Base-by-base conservation (phyloP, 2,113 vertebrate genomes). In the Poeciliopsis occidentalis region DNA sequence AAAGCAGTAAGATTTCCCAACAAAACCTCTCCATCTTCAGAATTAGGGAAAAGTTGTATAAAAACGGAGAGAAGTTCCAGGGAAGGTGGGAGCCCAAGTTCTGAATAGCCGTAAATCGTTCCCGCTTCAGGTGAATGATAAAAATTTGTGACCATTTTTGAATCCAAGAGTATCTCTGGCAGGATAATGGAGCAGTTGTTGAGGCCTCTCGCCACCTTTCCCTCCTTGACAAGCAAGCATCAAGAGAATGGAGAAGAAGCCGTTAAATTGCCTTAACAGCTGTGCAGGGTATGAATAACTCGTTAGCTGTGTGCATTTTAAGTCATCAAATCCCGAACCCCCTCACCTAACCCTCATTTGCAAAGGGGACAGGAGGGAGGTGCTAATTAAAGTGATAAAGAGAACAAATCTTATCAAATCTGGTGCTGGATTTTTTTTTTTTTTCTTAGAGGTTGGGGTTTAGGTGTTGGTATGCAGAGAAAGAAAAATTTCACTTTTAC, bases 371-470 rank as follows among this genome's bases (percentile, higher is more conserved):
- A 91, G 92, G 91, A 92, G 91, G 92, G 91, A 93, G 93, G 94
- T 93, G 94, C 92, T 94, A 93, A 95, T 95, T 95, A 95, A 93
- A 87, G 93, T 93, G 91, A 94, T 95, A 94, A 94, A 95, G 94
- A 93, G 93, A 94, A 92, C 92, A 93, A 94, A 93, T 94, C 91
- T 89, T 92, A 94, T 88, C 91, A 89, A 88, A 87, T 89, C 86
- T 87, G 78, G 71, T 30, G 71, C 81, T 74, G 81, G 73, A 83
- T 78, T 87, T 86, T 73, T 78, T 32, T 76, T 87, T 86, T 61
- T 84, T 79, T 31, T 31, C 30, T 31, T 31, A 31, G 30, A 31
- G 30, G 30, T 31, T 31, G 76, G 73, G 67, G 82, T 78, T 83
- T 67, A 82, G 80, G 82, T 85, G 86, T 84, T 2, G 77, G 78